Percentiles rank a stretch among this genome's conserved stretches.
These are phyloP conservation scores for Andrena fulva DNA, from an alignment of 2,888 invertebrate species.

Conservation along the genomic window DNA sequence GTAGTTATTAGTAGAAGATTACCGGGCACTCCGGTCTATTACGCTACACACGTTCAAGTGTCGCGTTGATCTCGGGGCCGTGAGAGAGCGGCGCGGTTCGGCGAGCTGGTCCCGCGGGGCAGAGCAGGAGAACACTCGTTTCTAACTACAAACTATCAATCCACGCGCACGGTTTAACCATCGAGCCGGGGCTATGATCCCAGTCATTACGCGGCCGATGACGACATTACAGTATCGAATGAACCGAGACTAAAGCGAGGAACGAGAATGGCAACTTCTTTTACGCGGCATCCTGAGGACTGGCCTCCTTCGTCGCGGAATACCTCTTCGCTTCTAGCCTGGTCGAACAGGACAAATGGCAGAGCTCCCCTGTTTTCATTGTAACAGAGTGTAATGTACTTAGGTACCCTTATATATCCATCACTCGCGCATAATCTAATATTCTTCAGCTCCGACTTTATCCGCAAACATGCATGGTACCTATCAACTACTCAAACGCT, in stretches of 20 bases:
- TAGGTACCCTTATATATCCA: too few species aligned
- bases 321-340: not conserved
- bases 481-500: too few species aligned
- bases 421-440: too few species aligned
- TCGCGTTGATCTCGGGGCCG: slow-evolving; percentile 44
- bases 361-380: not conserved
- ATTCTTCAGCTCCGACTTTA: too few species aligned
- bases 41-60: slow-evolving; percentile 36
- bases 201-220: slow-evolving; percentile 56
- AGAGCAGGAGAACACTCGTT: slow-evolving; percentile 23
- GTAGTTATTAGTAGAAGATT: slow-evolving; percentile 44
- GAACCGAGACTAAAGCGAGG: slow-evolving; percentile 45
- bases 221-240: slow-evolving; percentile 56
- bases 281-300: slow-evolving; percentile 29
- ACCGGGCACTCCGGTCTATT: slow-evolving; percentile 31
- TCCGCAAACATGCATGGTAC: too few species aligned
- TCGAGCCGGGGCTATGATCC: slow-evolving; percentile 36
- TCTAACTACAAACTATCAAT: slow-evolving; percentile 48
- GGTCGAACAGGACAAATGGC: too few species aligned
- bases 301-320: not conserved
- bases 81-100: slow-evolving; percentile 41
- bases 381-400: too few species aligned
- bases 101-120: slow-evolving; percentile 22
- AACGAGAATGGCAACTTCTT: slow-evolving; percentile 45
- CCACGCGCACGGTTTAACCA: slow-evolving; percentile 35